Evolutionary conservation across 1,140 invertebrate genomes (phyloP).

Genomic region (Diprion similis): DNA sequence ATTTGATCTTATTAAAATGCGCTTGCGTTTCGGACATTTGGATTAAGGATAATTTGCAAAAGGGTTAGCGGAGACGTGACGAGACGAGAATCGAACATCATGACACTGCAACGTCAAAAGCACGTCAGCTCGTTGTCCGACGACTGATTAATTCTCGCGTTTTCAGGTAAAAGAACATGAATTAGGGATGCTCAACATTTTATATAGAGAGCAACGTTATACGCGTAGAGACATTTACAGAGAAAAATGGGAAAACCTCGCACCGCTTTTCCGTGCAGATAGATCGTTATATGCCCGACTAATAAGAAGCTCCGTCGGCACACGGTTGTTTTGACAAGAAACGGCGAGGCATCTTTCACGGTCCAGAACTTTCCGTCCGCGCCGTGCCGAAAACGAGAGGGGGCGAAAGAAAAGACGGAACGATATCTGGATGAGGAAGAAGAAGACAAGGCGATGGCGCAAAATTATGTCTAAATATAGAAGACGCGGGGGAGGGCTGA

Average conservation of each 20-base stretch:
- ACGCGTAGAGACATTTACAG: too few species aligned
- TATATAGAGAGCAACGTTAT: background rate
- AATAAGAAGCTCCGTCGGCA: background rate
- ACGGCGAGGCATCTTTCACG: background rate
- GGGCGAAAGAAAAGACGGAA: background rate
- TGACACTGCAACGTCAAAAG: too few species aligned
- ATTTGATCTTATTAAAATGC: too few species aligned
- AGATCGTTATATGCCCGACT: background rate
- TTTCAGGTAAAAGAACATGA: too few species aligned
- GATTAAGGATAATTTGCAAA: too few species aligned
- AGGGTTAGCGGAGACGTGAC: background rate
- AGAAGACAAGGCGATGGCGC: background rate
- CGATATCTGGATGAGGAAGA: background rate
- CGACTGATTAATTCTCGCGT: too few species aligned
- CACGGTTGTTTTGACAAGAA: slow-evolving; percentile 6
- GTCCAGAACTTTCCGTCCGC: background rate
- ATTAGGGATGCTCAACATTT: background rate
- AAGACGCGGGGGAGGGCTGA: background rate
- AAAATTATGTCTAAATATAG: slow-evolving; percentile 17
- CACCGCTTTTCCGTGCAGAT: background rate
- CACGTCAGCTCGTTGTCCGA: too few species aligned
- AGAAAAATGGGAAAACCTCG: too few species aligned
- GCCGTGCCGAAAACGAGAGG: background rate
- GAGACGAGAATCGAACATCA: background rate
- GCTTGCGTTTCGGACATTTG: too few species aligned